Base-by-base conservation (phyloP, 2,888 invertebrate genomes). In the Caenorhabditis becei region DNA sequence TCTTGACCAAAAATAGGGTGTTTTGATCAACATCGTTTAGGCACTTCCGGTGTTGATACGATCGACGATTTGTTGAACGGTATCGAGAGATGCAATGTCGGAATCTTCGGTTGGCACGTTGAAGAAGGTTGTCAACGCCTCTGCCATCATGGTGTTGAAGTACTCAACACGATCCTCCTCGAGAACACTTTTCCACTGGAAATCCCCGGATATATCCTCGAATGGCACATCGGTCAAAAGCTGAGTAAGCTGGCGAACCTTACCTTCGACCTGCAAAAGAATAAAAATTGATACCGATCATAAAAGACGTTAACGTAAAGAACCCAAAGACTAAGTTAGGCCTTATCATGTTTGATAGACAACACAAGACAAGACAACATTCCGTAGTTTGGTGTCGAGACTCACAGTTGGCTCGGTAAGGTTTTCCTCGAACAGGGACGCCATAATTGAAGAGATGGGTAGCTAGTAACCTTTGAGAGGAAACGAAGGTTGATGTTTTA, bases 51-150 rank as follows among this genome's bases (percentile, higher is more conserved):
- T 58, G 35, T 72, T 65, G 20, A 72, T 54, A 26, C 63, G 72
- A 28, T 77, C 24, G 24, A 77, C 35, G 8, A 77, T 35, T 11
- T 77, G 61, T 54, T 77, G 77, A 47, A 77, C 67, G 14, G 77
- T 77, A 47, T 24, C 61, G 16, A 61, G 18, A 5, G 14, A 4
- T n/a, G 26, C 77, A 10, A 67, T 11, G 49, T 77, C 77, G 5
- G 44, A 14, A 16, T 18, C 16, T n/a, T 77, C 77, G 7, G 56
- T n/a, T 20, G 69, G 56, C 1, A 69, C 67, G 7, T 67, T 44
- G 54, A 77, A 77, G 18, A n/a, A 23, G 18, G 32, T n/a, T 16
- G 62, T 49, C 2, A 77, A 23, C 7, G 77, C 77, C 18, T 69
- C 77, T 0, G 77, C 77, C 14, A 69, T 32, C 67, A 77, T 67